Conservation (phyloP, 2,797 vertebrate species). For the Pygocentrus nattereri region DNA sequence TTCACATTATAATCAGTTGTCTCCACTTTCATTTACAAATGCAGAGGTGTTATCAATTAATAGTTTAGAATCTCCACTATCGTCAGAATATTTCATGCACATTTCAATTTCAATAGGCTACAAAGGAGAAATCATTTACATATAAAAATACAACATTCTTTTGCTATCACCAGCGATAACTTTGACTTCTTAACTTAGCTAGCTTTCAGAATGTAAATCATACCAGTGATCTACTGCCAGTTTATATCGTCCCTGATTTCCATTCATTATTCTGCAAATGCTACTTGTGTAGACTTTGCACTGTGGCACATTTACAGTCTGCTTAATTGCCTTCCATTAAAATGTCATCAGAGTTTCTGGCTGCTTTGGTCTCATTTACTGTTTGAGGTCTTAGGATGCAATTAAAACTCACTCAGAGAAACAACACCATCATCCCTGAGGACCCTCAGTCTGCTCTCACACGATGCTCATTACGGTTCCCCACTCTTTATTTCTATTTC, state of each 20-base stretch:
- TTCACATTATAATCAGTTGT: no score
- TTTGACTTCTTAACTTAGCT: not conserved
- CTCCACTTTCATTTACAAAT: no score
- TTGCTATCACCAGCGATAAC: not conserved
- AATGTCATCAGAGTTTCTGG: slow-evolving; percentile 44
- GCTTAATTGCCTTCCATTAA: slow-evolving; percentile 47
- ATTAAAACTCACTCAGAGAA: slow-evolving; percentile 43
- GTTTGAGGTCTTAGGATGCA: slow-evolving; percentile 40
- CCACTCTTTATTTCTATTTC: not conserved
- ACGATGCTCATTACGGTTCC: slow-evolving; percentile 7
- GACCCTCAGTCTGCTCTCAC: slow-evolving; percentile 2
- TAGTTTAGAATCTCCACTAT: no score
- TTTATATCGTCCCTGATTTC: not conserved
- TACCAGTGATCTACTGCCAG: not conserved
- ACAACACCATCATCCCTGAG: slow-evolving; percentile 25
- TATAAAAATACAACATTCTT: not conserved
- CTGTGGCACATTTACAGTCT: not conserved
- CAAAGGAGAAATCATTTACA: no score
- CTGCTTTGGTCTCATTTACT: slow-evolving; percentile 25
- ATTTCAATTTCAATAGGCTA: no score
- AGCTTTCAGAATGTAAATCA: not conserved
- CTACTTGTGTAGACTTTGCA: not conserved
- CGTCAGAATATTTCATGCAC: no score
- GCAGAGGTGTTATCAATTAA: no score
- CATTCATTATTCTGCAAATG: not conserved